These are phyloP conservation scores for Cacoxenus indagator DNA, from an alignment of 2,888 invertebrate species.

Conservation along the genomic window DNA sequence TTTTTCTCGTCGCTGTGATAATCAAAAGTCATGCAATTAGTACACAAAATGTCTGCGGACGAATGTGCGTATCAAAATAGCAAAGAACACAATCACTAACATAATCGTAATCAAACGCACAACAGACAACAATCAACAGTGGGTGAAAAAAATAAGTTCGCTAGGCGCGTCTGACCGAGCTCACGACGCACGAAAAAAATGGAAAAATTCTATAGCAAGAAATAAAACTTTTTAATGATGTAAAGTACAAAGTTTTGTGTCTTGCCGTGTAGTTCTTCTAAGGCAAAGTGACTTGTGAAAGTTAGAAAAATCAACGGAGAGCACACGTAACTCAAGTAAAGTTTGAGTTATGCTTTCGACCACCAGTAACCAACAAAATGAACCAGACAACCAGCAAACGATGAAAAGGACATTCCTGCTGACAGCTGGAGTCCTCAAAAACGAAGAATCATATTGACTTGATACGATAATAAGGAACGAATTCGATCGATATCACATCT, in stretches of 20 bases:
- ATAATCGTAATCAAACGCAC: neutral
- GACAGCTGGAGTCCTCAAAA: no score
- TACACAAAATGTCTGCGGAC: neutral
- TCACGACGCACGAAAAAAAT: neutral
- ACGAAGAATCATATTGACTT: neutral
- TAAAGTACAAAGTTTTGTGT: constrained; percentile 67
- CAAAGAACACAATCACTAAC: constrained; percentile 10
- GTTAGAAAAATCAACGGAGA: no score
- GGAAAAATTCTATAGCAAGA: constrained; percentile 24
- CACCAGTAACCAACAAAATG: neutral
- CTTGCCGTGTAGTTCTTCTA: constrained; percentile 46
- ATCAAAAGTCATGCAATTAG: constrained; percentile 9
- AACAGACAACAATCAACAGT: no score
- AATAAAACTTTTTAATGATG: constrained; percentile 68
- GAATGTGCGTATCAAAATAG: neutral
- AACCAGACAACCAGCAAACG: neutral
- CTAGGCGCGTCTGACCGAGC: neutral
- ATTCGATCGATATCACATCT: constrained; percentile 52
- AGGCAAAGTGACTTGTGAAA: neutral
- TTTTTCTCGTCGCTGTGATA: no score
- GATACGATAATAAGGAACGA: constrained; percentile 40
- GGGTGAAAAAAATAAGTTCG: no score
- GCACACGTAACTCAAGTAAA: constrained; percentile 24
- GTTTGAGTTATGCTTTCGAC: constrained; percentile 15
- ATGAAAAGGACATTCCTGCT: constrained; percentile 39